Conservation (phyloP, 2,888 invertebrate genomes). For the Gasteruption jaculator region DNA sequence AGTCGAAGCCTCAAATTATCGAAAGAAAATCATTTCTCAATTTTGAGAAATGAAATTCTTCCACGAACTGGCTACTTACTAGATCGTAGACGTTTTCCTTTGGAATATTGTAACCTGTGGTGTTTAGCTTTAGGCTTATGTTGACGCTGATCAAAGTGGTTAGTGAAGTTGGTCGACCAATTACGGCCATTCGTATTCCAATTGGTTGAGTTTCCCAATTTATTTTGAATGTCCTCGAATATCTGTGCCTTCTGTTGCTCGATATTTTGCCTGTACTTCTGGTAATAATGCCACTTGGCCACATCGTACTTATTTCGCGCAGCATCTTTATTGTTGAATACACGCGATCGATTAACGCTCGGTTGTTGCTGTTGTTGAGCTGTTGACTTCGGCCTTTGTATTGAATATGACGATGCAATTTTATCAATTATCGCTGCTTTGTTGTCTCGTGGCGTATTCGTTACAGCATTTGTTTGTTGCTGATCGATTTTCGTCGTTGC, state of each 20-base stretch:
- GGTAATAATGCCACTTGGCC: constrained; percentile 35
- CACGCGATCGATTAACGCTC: too few species aligned
- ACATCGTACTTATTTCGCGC: constrained; percentile 13
- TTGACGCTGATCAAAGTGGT: constrained; percentile 30
- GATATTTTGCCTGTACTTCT: constrained; percentile 24
- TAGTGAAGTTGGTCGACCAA: constrained; percentile 29
- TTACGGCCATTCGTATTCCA: constrained; percentile 18
- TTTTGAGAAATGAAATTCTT: too few species aligned
- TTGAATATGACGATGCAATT: constrained; percentile 40
- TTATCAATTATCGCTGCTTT: constrained; percentile 43
- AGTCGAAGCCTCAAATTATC: too few species aligned
- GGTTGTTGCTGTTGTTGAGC: constrained; percentile 7
- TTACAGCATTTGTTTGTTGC: constrained; percentile 26
- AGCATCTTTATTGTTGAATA: too few species aligned
- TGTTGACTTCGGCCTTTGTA: constrained; percentile 31
- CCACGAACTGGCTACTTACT: constrained; percentile 35
- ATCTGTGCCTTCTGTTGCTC: constrained; percentile 37
- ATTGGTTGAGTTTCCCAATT: constrained; percentile 34
- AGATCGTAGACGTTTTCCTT: constrained; percentile 40
- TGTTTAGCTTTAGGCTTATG: constrained; percentile 45
- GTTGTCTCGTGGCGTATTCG: constrained; percentile 34
- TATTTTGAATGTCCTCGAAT: constrained; percentile 39
- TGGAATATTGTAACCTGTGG: constrained; percentile 37
- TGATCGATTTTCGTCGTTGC: constrained; percentile 30
- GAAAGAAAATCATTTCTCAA: too few species aligned